Base-by-base conservation (phyloP, 2,797 vertebrate genomes). In the Decapterus maruadsi region DNA sequence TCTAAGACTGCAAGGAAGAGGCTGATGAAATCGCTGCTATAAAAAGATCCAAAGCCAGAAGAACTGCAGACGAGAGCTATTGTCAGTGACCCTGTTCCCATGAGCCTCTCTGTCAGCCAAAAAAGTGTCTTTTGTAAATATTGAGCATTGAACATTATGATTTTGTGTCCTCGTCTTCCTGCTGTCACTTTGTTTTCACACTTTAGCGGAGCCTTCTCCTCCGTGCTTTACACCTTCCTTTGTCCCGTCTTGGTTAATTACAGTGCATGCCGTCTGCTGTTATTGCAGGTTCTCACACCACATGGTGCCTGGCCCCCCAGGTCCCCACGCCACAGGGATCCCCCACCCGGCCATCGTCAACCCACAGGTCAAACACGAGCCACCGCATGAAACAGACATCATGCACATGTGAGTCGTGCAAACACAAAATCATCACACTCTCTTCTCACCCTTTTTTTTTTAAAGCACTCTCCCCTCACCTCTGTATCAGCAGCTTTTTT, bases 341-440 rank as follows among this genome's bases (percentile, higher is more conserved):
- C 98, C 98, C 92, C 98, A 99, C 85, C 98, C 98, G 34, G 98
- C 98, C 81, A 99, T 99, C 76, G 98, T 99, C 93, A 99, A 98
- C 75, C 97, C 97, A 92, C 98, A 99, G 95, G 97, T 99, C 93
- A 99, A 99, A 90, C 98, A 99, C 70, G 98, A 99, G 85, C 98
- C 98, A 56, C 95, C 95, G 54, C 97, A 99, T 88, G 98, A 99
- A 94, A 96, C 95, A 6, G 98, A 99, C 93, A 95, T 99, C 94
- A 98, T 99, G 97, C 97, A 98, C 90, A 96, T 98, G 98, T 99
- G 93, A 97, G 98, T 97, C 46, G 70, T 48, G 54, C 60, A 78
- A 81, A 81, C 74, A 70, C 72, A 69, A 53, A 80, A 17, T 26
- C 29, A 51, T 68, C 55, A 73, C 63, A 22, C 19, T 55, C 16